Evolutionary conservation across 2,113 vertebrate genomes (phyloP).

Genomic region (Eurystomus gularis): DNA sequence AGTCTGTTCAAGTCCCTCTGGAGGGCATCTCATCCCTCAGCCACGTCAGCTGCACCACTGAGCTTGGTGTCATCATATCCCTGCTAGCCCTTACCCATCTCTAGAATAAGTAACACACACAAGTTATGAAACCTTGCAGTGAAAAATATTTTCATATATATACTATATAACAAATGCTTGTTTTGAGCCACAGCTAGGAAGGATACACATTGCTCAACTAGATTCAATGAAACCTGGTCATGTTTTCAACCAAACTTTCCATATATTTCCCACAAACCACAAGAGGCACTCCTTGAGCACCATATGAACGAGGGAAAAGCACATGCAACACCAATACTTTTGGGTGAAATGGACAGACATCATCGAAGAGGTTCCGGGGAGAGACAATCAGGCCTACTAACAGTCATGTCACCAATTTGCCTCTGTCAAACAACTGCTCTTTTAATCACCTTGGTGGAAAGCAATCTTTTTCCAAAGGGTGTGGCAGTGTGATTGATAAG

Average conservation of each 20-base stretch:
- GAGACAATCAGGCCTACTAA: background rate
- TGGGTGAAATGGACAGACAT: background rate
- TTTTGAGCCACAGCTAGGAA: background rate
- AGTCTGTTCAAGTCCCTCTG: background rate
- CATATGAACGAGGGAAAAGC: background rate
- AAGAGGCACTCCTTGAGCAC: background rate
- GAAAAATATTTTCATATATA: background rate
- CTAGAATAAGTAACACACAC: background rate
- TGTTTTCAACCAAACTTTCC: background rate
- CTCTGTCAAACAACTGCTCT: background rate
- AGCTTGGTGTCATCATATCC: background rate
- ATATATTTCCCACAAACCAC: background rate
- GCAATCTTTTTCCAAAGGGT: background rate
- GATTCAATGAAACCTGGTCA: background rate
- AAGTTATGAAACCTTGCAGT: background rate
- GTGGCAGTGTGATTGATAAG: background rate
- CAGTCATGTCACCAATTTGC: background rate
- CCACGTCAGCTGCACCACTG: accelerated
- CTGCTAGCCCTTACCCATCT: background rate
- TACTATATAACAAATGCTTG: background rate
- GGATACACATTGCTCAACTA: background rate
- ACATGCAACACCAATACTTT: background rate
- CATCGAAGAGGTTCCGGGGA: background rate
- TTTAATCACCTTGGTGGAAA: background rate
- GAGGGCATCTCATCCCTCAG: accelerated